These are phyloP conservation scores for Pica pica DNA, from an alignment of 2,113 vertebrate genomes.

Conservation along the genomic window DNA sequence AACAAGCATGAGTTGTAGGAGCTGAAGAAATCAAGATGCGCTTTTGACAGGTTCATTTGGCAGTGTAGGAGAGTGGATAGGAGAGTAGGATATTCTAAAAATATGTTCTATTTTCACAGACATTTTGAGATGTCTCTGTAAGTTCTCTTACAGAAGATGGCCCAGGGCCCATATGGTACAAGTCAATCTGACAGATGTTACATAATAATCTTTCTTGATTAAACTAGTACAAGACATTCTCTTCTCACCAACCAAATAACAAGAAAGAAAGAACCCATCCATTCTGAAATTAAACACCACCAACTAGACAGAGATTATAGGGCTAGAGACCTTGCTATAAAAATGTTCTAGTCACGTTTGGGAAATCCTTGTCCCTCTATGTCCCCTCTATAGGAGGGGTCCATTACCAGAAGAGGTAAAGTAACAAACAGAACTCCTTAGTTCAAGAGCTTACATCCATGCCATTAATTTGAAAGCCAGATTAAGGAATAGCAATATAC, in stretches of 20 bases:
- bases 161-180: conserved; percentile 59
- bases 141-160: conserved; percentile 58
- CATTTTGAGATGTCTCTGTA: conserved; percentile 60
- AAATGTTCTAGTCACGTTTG: accelerated
- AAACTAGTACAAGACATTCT: conserved; percentile 50
- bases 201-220: conserved; percentile 58
- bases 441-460: neutral
- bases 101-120: conserved; percentile 63
- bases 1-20: conserved; percentile 55
- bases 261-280: neutral
- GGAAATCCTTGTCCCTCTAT: neutral
- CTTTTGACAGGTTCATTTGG: conserved; percentile 70
- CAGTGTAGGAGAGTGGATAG: conserved; percentile 35
- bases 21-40: conserved; percentile 63
- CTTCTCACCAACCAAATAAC: conserved; percentile 12
- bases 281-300: neutral
- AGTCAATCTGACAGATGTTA: conserved; percentile 65
- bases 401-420: neutral
- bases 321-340: neutral
- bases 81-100: conserved; percentile 40
- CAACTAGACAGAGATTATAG: neutral
- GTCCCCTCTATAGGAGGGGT: neutral
- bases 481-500: neutral
- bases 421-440: neutral
- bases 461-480: neutral